These are phyloP conservation scores for Lordiphosa clarofinis DNA, from an alignment of 1,140 invertebrate genomes.

Conservation along the genomic window DNA sequence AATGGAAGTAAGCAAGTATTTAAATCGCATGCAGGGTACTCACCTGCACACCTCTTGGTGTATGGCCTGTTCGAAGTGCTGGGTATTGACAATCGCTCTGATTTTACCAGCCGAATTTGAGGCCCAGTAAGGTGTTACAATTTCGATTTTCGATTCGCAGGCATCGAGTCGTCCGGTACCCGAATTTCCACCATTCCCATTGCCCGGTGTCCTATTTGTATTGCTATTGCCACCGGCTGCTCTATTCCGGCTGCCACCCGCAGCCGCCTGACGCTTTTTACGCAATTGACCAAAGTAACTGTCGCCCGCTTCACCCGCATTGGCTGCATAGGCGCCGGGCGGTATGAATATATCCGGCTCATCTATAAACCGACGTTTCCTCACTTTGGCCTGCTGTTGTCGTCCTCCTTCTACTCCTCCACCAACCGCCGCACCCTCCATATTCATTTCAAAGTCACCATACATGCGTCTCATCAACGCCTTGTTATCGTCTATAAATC, in stretches of 20 bases:
- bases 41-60: slow-evolving; percentile 96
- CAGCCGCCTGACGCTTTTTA: slow-evolving; percentile 81
- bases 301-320: slow-evolving; percentile 73
- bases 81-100: slow-evolving; percentile 94
- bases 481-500: slow-evolving; percentile 96
- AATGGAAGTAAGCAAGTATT: not conserved
- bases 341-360: slow-evolving; percentile 81
- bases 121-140: slow-evolving; percentile 96
- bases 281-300: slow-evolving; percentile 82
- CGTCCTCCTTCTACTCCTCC: slow-evolving; percentile 44
- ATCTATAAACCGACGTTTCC: slow-evolving; percentile 81
- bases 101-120: slow-evolving; percentile 94
- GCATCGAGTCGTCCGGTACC: slow-evolving; percentile 88
- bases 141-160: slow-evolving; percentile 95
- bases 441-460: slow-evolving; percentile 88
- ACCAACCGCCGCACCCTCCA: slow-evolving; percentile 81
- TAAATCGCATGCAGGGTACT: slow-evolving; percentile 63
- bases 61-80: slow-evolving; percentile 96
- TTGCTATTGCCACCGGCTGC: slow-evolving; percentile 21
- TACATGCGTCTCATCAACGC: slow-evolving; percentile 95
- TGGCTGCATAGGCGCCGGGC: slow-evolving; percentile 73
- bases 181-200: slow-evolving; percentile 66
- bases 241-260: slow-evolving; percentile 46
- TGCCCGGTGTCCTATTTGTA: slow-evolving; percentile 37
- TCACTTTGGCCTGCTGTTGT: slow-evolving; percentile 80